Conservation (phyloP, 1,140 invertebrate species). For the Drosophila varians region DNA sequence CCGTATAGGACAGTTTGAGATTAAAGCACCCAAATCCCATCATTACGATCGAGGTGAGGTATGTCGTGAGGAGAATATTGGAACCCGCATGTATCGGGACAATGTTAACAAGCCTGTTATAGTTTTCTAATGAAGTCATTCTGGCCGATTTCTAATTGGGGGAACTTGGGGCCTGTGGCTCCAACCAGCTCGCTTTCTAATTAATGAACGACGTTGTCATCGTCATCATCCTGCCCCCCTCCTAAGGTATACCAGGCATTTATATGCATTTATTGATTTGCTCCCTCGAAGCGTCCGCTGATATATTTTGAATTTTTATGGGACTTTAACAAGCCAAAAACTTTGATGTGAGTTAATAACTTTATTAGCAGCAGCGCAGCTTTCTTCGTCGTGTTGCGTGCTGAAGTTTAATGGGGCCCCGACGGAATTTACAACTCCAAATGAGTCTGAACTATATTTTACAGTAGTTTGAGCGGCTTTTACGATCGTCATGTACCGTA, state of each 20-base stretch:
- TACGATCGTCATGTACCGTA: slow-evolving; percentile 66
- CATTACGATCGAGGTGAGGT: slow-evolving; percentile 32
- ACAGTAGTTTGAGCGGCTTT: slow-evolving; percentile 71
- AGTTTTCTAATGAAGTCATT: slow-evolving; percentile 81
- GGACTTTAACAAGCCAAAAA: slow-evolving; percentile 67
- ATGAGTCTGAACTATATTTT: slow-evolving; percentile 77
- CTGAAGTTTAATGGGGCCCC: slow-evolving; percentile 53
- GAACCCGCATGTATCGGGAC: slow-evolving; percentile 57
- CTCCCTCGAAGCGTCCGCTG: slow-evolving; percentile 27
- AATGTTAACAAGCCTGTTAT: slow-evolving; percentile 77
- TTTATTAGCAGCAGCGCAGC: slow-evolving; percentile 59
- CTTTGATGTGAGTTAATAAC: slow-evolving; percentile 74
- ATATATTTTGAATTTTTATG: slow-evolving; percentile 77
- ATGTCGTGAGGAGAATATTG: slow-evolving; percentile 7
- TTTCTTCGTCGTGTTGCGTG: slow-evolving; percentile 55
- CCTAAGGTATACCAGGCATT: slow-evolving; percentile 49
- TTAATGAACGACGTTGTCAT: slow-evolving; percentile 74
- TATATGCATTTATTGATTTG: slow-evolving; percentile 74
- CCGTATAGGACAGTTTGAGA: slow-evolving; percentile 1
- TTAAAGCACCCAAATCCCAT: slow-evolving; percentile 2
- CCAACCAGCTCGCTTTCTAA: slow-evolving; percentile 59
- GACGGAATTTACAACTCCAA: slow-evolving; percentile 70
- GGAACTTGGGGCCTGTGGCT: slow-evolving; percentile 28
- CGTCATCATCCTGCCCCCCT: slow-evolving; percentile 5
- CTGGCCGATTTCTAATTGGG: slow-evolving; percentile 69